phyloP scores from a whole-genome alignment of 2,888 invertebrate genomes.

The Andrena camellia region DNA sequence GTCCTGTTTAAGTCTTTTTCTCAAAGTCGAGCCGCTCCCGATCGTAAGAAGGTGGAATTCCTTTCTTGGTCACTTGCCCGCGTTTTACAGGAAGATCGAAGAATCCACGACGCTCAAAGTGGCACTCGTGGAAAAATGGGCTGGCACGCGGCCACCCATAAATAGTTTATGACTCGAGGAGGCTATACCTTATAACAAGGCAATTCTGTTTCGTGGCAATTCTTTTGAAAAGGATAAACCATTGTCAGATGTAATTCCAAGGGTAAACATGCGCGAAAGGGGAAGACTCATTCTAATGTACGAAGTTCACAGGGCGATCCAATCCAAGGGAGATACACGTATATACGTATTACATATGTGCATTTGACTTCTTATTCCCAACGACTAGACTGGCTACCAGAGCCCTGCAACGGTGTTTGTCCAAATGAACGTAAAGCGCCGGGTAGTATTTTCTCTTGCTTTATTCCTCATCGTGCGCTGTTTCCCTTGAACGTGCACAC shows the following conservation, averaged over 20 bases:
- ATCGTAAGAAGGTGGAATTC: conserved; percentile 18
- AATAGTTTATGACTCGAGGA: conserved; percentile 37
- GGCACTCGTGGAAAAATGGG: conserved; percentile 41
- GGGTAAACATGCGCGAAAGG: not conserved
- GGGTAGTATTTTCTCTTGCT: not conserved
- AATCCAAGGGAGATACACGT: not conserved
- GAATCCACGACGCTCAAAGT: conserved; percentile 32
- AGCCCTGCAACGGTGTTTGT: not conserved
- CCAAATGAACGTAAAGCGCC: conserved; percentile 4
- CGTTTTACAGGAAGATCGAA: conserved; percentile 37
- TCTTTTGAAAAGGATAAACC: not conserved
- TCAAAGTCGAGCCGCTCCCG: not conserved
- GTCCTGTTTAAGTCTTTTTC: conserved; percentile 18
- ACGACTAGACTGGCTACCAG: not conserved
- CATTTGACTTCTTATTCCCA: not conserved
- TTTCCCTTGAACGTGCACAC: not conserved
- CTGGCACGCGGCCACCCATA: conserved; percentile 36
- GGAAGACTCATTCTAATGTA: not conserved
- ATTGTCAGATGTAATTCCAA: not conserved
- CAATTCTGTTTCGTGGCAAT: conserved; percentile 8
- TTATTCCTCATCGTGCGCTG: not conserved
- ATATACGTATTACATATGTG: not conserved
- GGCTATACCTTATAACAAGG: conserved; percentile 36
- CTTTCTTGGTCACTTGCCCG: conserved; percentile 41
- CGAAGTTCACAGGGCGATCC: not conserved